Evolutionary conservation across 2,888 invertebrate genomes (phyloP).

Genomic region (Agapetus fuscipes): DNA sequence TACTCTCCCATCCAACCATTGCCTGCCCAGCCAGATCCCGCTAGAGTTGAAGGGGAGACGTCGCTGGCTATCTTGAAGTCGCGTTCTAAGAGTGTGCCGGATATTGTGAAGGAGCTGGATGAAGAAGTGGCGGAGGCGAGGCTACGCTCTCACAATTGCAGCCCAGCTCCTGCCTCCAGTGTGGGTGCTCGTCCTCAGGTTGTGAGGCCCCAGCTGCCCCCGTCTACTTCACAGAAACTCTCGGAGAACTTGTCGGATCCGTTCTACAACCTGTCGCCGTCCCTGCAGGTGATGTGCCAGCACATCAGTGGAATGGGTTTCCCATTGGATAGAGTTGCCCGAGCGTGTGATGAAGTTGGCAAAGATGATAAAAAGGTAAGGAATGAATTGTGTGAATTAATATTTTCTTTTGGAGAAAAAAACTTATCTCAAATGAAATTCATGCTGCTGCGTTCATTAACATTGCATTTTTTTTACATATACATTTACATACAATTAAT

Average conservation of each 20-base stretch:
- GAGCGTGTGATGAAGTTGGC: constrained; percentile 69
- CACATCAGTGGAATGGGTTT: constrained; percentile 85
- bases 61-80: constrained; percentile 27
- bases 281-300: constrained; percentile 57
- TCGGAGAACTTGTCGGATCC: constrained; percentile 29
- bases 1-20: neutral
- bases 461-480: no score
- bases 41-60: neutral
- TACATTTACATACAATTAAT: no score
- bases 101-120: constrained; percentile 65
- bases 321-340: constrained; percentile 66
- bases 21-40: neutral
- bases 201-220: neutral
- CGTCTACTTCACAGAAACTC: neutral
- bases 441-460: no score
- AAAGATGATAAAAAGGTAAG: constrained; percentile 76
- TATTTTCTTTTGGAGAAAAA: no score
- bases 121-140: constrained; percentile 48
- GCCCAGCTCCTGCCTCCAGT: constrained; percentile 42
- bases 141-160: constrained; percentile 41
- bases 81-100: constrained; percentile 58
- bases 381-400: no score
- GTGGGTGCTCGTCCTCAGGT: constrained; percentile 22
- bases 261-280: constrained; percentile 36
- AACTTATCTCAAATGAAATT: no score